Base-by-base conservation (phyloP, 2,797 vertebrate species). In the Halcyon smyrnensis region DNA sequence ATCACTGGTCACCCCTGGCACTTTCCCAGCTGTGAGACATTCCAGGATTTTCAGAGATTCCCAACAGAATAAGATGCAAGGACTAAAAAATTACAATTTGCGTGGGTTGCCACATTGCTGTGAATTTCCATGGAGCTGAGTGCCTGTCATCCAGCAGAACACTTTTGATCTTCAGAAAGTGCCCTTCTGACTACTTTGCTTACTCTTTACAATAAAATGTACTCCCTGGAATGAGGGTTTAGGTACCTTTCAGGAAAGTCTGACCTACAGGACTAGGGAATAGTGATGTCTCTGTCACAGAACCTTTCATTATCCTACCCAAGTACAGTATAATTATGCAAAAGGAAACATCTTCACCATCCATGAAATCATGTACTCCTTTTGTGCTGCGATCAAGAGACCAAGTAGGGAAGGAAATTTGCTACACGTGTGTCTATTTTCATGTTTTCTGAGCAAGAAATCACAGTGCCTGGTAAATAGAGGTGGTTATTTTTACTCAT, bases 381-480 rank as follows among this genome's bases (percentile, higher is more conserved):
- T 95, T 91, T 85, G 18, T 79, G 48, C 60, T 79, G 46, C 32
- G 51, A 75, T 83, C 45, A 46, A 69, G 81, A 75, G 45, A 90
- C 64, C 30, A 71, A 60, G 39, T 50, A 30, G 15, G 48, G 20
- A 68, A 92, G 45, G 53, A 79, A 89, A 83, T 89, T 79, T 87
- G 36, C 64, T 78, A 16, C 18, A 3, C 17, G 2, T 87, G 15
- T 71, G 86, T 71, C 60, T 87, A 37, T 83, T 92, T 89, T 83
- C 65, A 9, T 70, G 39, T 90, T 89, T 93, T 96, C 56, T 80
- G 48, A 94, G 56, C 48, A 77, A 87, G 53, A 83, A 83, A 85
- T 91, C 68, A 70, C 30, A 84, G 45, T 67, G 45, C 15, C 27
- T 81, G 59, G 68, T 89, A 90, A 96, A 92, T 5, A 87, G 39